Percentiles rank a stretch among this genome's conserved stretches.
These are phyloP conservation scores for Otus sunia DNA, from an alignment of 2,113 vertebrate genomes.

Conservation along the genomic window DNA sequence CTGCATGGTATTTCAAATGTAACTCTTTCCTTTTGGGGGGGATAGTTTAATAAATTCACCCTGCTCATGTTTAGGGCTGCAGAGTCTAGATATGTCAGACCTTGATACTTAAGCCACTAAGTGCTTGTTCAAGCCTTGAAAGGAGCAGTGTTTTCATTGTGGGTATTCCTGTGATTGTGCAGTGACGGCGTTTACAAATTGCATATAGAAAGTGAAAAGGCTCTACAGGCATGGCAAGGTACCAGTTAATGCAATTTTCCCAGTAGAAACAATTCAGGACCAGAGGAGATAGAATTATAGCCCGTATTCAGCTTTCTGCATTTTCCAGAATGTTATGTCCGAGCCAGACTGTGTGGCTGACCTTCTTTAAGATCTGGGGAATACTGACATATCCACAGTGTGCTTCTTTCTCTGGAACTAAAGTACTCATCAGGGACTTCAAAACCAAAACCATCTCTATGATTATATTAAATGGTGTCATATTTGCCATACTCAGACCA, in stretches of 20 bases:
- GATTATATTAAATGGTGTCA: neutral
- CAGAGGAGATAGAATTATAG: neutral
- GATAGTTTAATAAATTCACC: neutral
- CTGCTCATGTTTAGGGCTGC: neutral
- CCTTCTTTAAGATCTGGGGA: neutral
- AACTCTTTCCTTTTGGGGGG: too few species aligned
- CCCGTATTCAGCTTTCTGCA: rapidly evolving
- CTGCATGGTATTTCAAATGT: neutral
- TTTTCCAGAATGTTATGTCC: neutral
- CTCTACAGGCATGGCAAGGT: neutral
- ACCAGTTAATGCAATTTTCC: neutral
- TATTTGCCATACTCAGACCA: neutral
- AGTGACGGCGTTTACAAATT: neutral
- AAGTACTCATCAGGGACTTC: neutral
- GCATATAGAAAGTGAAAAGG: neutral
- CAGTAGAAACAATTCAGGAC: neutral
- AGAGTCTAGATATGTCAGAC: neutral
- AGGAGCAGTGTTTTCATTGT: neutral
- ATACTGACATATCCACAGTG: rapidly evolving
- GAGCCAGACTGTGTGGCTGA: neutral
- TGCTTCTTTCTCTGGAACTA: neutral
- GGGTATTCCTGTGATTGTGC: neutral
- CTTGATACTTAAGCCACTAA: neutral
- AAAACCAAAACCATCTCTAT: rapidly evolving
- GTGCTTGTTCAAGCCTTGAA: neutral